Percentiles rank a stretch among this genome's conserved stretches.
phyloP scores from a whole-genome alignment of 2,888 invertebrate species.

The Monoplex corrugatus region DNA sequence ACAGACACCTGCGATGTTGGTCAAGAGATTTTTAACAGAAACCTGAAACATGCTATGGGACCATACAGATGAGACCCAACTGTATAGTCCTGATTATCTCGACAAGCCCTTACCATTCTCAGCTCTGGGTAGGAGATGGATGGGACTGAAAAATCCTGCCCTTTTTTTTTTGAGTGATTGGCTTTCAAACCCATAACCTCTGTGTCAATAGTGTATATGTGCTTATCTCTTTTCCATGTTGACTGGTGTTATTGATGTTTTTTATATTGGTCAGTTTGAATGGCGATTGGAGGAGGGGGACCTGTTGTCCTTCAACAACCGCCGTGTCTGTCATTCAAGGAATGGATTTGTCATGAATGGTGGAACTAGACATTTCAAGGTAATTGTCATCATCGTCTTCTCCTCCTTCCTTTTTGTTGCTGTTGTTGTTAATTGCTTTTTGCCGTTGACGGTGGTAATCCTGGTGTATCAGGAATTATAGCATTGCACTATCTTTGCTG shows the following conservation, averaged over 20 bases:
- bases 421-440: no score
- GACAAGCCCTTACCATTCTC: no score
- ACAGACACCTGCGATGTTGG: no score
- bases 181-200: no score
- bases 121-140: no score
- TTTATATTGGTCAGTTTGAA: constrained; percentile 60
- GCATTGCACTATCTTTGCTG: background rate
- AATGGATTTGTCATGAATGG: constrained; percentile 65
- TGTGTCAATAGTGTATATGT: constrained; percentile 1
- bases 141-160: no score
- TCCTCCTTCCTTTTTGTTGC: no score
- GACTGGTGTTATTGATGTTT: background rate
- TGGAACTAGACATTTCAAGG: constrained; percentile 57
- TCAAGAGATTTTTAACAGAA: no score
- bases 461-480: background rate
- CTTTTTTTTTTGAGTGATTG: no score
- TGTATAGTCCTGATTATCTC: no score
- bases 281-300: constrained; percentile 69
- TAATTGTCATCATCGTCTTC: background rate
- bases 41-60: no score
- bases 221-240: background rate
- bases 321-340: constrained; percentile 73
- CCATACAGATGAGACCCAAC: no score
- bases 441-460: background rate
- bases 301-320: constrained; percentile 74